Base-by-base conservation (phyloP, 2,888 invertebrate species). In the Gastracanthus pulcherrimus region DNA sequence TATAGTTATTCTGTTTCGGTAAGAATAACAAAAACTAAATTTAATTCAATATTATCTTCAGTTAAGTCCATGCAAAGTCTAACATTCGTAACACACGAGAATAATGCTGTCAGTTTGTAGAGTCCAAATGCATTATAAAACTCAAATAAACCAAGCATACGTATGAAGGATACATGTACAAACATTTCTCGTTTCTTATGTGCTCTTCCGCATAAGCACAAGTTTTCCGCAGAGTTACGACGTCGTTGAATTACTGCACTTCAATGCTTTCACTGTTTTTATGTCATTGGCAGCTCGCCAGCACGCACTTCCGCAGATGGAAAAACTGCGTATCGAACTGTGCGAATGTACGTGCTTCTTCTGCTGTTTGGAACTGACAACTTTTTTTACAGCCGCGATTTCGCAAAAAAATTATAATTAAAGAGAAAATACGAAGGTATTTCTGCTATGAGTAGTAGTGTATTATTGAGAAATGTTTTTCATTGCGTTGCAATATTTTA, bases 231-330 rank as follows among this genome's bases (percentile, higher is more conserved):
- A 2, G 41, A 38, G 38, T 67, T 67, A 66, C 38, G 66, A 67
- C 13, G 38, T 48, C 48, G 51, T 64, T 51, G 75, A 64, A 34
- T 64, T 64, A 36, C 64, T 34, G 31, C 16, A 48, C 5, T 55
- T 67, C 76, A 26, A 76, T 55, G 55, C 41, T 4, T 48, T 7
- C 41, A 4, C 3, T n/a, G 36, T 66, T n/a, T 76, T 76, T 76
- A 67, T 31, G 19, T 55, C 66, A 55, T 62, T 45, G 41, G 9
- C n/a, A 11, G 0, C 19, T 36, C 11, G 26, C 36, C 5, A 0
- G 13, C 48, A 74, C 62, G 62, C 26, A 34, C n/a, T 74, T 74
- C 16, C 45, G 19, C 31, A 31, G 41, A 45, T 29, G 67, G 29
- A 45, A 29, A 67, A 51, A n/a, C 23, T 51, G 2, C 26, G 23